These are phyloP conservation scores for Scaptomyza pallida DNA, from an alignment of 1,140 invertebrate species.

Conservation along the genomic window DNA sequence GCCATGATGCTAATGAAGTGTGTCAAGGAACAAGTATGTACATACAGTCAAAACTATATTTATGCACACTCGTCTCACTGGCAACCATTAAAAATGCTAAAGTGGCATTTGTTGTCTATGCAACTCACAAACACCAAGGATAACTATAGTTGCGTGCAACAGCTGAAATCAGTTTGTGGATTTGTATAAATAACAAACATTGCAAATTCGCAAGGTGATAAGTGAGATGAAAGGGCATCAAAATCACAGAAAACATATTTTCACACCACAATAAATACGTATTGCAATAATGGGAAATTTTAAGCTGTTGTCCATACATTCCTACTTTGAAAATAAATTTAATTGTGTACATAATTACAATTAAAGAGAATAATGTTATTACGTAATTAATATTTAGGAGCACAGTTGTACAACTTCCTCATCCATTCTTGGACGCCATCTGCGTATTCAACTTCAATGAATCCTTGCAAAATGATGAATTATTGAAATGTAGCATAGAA, in stretches of 20 bases:
- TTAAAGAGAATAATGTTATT: neutral
- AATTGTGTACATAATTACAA: neutral
- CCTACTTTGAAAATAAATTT: neutral
- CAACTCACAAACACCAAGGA: neutral
- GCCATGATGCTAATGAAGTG: slow-evolving; percentile 26
- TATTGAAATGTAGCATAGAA: neutral
- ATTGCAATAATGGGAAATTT: neutral
- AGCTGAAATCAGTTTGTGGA: neutral
- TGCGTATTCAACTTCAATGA: neutral
- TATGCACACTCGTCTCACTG: neutral
- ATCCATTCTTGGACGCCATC: neutral
- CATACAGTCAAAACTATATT: neutral
- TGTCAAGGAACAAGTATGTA: slow-evolving; percentile 2
- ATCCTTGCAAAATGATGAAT: neutral
- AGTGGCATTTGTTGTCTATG: slow-evolving; percentile 33
- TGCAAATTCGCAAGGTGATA: neutral
- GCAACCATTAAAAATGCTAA: slow-evolving; percentile 9
- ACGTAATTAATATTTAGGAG: neutral
- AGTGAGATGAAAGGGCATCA: no score
- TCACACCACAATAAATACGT: neutral
- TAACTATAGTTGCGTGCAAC: slow-evolving; percentile 4
- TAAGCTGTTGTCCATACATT: neutral
- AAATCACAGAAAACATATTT: neutral
- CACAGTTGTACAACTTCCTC: neutral
- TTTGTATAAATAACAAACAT: neutral